These are phyloP conservation scores for Ctenicera cuprea DNA, from an alignment of 2,888 invertebrate genomes.

Conservation along the genomic window DNA sequence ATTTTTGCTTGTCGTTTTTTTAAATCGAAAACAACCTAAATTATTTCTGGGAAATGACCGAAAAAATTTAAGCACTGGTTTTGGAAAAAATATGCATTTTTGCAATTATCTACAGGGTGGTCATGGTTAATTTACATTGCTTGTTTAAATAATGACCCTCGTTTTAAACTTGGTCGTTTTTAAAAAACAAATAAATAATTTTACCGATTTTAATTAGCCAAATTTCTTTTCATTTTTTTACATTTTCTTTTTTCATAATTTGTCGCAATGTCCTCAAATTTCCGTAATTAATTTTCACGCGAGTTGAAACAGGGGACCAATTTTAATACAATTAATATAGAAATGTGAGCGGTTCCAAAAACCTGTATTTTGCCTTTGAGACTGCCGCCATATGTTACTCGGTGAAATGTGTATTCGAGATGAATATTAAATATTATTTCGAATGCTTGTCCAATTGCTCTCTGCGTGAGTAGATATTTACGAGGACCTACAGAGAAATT, in stretches of 20 bases:
- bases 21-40: background rate
- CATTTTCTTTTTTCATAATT: constrained; percentile 4
- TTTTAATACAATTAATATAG: constrained; percentile 22
- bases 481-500: background rate
- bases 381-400: constrained; percentile 18
- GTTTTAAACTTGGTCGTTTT: too few relatives aligned
- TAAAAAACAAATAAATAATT: background rate
- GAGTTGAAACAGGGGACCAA: background rate
- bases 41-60: too few relatives aligned
- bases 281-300: constrained; percentile 19
- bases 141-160: too few relatives aligned
- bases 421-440: constrained; percentile 29
- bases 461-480: constrained; percentile 25
- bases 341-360: constrained; percentile 20
- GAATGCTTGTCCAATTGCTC: constrained; percentile 24
- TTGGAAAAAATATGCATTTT: background rate
- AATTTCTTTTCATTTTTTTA: background rate
- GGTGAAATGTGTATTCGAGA: constrained; percentile 18
- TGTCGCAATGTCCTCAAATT: background rate
- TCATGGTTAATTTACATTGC: too few relatives aligned
- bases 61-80: background rate
- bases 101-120: too few relatives aligned
- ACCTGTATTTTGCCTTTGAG: constrained; percentile 21
- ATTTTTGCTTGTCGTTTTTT: background rate
- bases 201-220: background rate